Base-by-base conservation (phyloP, 2,797 vertebrate species). In the Diplodus sargus region DNA sequence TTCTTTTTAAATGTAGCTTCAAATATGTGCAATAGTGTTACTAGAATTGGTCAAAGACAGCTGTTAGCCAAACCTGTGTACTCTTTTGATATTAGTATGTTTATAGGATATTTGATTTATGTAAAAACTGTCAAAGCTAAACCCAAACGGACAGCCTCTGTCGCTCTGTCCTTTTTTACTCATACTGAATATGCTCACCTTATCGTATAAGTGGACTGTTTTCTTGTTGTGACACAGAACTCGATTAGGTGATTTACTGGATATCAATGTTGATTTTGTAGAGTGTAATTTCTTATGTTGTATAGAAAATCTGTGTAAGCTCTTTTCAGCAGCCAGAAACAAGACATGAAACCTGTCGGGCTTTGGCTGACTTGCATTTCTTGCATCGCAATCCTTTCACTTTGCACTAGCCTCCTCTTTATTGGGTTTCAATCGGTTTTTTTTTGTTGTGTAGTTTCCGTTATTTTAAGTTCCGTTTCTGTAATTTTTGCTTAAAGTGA, bases 21-120 rank as follows among this genome's bases (percentile, higher is more conserved):
- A 62, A 74, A 73, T 12, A 34, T 45, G 53, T 84, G 71, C 52
- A 87, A 70, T 81, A 74, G 28, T 47, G 8, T 56, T 59, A 23
- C 72, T 42, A 18, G 56, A 30, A 20, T 47, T 49, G 22, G 28
- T 17, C 39, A 23, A 69, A 30, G 39, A 4, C 8, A 45, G 13
- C n/a, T 59, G 25, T 58, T 1, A 0, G 14, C 15, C 49, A 67
- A 34, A 54, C 28, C 15, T 23, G 18, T 47, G 17, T 42, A n/a
- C 16, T 30, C 17, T 58, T 70, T n/a, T 72, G 42, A 59, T 53
- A 17, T 74, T 45, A 53, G 28, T 62, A 13, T 59, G n/a, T 78
- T 70, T 65, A 70, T 17, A 61, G 42, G 16, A 66, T 16, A 14
- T 54, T 39, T 56, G 3, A 17, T 51, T 62, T 10, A 39, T 53